A percentile compares a stretch with the other conserved stretches of the same genome.
Evolutionary conservation across 2,888 invertebrate genomes (phyloP).

Genomic region (Melanchra persicariae): DNA sequence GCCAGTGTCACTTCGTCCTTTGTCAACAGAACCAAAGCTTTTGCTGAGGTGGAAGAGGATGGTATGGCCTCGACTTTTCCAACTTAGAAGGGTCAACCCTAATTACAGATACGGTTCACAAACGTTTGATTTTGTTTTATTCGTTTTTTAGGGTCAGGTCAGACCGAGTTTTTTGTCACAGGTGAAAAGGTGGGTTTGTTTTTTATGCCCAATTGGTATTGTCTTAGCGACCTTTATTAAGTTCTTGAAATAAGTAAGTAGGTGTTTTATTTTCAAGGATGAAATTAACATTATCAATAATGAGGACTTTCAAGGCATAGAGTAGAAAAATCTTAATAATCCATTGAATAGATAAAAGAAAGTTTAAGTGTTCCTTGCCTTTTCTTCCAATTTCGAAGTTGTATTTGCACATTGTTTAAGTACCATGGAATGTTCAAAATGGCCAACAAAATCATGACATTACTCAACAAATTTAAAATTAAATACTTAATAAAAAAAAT

Average conservation of each 20-base stretch:
- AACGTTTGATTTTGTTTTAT: conserved; percentile 42
- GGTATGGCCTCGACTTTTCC: conserved; percentile 21
- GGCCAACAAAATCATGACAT: too few species aligned
- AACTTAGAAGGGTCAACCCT: conserved; percentile 54
- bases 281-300: background rate
- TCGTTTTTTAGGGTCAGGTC: conserved; percentile 25
- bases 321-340: background rate
- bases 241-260: background rate
- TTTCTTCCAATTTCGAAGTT: too few species aligned
- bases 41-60: conserved; percentile 37
- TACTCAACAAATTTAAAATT: too few species aligned
- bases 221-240: background rate
- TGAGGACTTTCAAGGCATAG: background rate
- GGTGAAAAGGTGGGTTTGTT: background rate
- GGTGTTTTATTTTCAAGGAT: background rate
- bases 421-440: too few species aligned
- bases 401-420: too few species aligned
- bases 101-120: conserved; percentile 52
- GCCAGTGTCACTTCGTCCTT: conserved; percentile 11
- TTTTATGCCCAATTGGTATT: conserved; percentile 4
- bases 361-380: too few species aligned
- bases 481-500: too few species aligned
- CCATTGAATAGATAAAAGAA: background rate
- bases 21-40: conserved; percentile 40
- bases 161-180: background rate